A percentile compares a stretch with the other conserved stretches of the same genome.
Evolutionary conservation across 2,113 vertebrate genomes (phyloP).

Genomic region (Myxocyprinus asiaticus): DNA sequence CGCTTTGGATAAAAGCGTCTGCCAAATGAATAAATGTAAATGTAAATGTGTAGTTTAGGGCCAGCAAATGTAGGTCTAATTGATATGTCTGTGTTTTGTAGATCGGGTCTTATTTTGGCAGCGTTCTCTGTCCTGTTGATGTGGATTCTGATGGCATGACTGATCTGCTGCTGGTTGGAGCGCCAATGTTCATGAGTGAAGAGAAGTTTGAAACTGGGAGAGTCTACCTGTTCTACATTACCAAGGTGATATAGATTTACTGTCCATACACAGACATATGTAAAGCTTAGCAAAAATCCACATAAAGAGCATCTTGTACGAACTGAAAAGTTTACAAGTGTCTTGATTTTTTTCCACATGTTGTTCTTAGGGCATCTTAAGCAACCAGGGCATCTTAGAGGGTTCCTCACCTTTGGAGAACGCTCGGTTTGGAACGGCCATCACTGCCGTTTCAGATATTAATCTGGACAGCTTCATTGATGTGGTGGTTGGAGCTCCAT

Average conservation of each 20-base stretch:
- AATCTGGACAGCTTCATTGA: constrained; percentile 85
- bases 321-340: not conserved
- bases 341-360: not conserved
- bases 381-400: constrained; percentile 71
- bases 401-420: constrained; percentile 76
- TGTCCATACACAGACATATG: not conserved
- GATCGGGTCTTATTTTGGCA: constrained; percentile 90
- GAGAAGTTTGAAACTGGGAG: constrained; percentile 83
- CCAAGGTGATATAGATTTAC: constrained; percentile 69
- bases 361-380: constrained; percentile 75
- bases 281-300: not conserved
- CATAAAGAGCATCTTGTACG: not conserved
- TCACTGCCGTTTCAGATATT: constrained; percentile 76
- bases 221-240: constrained; percentile 82
- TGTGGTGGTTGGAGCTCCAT: constrained; percentile 81
- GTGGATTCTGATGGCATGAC: constrained; percentile 78
- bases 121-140: constrained; percentile 83
- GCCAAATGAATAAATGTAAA: too few species aligned
- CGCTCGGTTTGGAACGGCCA: constrained; percentile 81
- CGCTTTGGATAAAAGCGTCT: too few species aligned
- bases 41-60: not conserved
- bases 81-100: constrained; percentile 47
- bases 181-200: constrained; percentile 86
- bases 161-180: constrained; percentile 83
- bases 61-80: not conserved